A percentile compares a stretch with the other conserved stretches of the same genome.
These are phyloP conservation scores for Semibalanus balanoides DNA, from an alignment of 1,140 invertebrate species.

Conservation along the genomic window DNA sequence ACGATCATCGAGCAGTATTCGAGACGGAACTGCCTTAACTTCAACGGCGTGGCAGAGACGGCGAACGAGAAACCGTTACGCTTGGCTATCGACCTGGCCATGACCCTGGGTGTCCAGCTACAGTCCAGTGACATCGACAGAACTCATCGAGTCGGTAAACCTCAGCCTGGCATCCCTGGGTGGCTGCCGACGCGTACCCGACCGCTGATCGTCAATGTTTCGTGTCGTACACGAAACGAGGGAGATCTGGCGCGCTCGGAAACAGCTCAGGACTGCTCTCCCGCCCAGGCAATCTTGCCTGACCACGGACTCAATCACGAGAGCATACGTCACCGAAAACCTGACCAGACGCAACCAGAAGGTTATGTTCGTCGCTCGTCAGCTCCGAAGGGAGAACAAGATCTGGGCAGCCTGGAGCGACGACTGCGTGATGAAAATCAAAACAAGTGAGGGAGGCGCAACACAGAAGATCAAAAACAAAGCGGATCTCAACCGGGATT, in stretches of 20 bases:
- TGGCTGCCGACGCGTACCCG: too few relatives aligned
- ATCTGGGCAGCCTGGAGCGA: neutral
- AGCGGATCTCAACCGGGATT: too few relatives aligned
- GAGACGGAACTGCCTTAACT: neutral
- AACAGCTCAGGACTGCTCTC: neutral
- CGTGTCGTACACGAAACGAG: neutral
- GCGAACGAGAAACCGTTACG: neutral
- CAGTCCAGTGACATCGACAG: neutral
- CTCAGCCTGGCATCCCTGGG: too few relatives aligned
- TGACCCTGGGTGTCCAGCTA: neutral
- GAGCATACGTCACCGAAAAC: neutral
- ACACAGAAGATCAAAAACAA: neutral
- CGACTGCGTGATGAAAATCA: neutral
- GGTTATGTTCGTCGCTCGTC: neutral
- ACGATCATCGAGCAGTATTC: neutral
- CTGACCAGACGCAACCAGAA: neutral
- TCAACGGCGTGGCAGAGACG: neutral
- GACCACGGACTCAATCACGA: neutral
- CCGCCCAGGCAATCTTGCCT: neutral
- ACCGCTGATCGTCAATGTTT: neutral
- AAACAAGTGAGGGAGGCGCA: neutral
- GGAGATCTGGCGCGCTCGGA: neutral
- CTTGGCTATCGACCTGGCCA: neutral
- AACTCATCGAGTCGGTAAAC: neutral
- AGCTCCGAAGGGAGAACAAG: neutral